Conservation (phyloP, 2,113 vertebrate species). For the Onychostruthus taczanowskii region DNA sequence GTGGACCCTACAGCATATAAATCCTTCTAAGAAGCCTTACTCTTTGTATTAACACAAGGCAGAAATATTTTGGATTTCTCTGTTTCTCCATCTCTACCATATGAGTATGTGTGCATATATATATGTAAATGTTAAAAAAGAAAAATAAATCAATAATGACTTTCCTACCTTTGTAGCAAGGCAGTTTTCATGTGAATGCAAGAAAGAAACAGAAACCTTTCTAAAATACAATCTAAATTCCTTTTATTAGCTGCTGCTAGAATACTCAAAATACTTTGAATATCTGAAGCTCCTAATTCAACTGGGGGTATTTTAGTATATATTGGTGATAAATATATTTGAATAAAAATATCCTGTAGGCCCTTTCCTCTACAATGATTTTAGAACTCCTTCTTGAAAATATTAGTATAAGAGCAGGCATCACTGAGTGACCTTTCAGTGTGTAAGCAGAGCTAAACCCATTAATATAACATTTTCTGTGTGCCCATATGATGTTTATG, state of each 20-base stretch:
- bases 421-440: constrained; percentile 13
- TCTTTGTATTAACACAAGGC: not conserved
- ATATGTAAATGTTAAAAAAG: not conserved
- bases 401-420: not conserved
- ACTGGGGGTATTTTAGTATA: not conserved
- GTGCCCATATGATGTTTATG: not conserved
- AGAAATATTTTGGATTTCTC: not conserved
- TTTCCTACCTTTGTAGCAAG: not conserved
- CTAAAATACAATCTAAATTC: not conserved
- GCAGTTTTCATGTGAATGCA: not conserved
- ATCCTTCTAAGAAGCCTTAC: not conserved
- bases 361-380: not conserved
- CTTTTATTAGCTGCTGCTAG: not conserved
- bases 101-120: no score
- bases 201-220: not conserved
- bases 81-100: not conserved
- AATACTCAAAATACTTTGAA: not conserved
- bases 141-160: not conserved
- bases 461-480: not conserved
- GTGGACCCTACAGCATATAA: not conserved
- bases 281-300: not conserved
- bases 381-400: constrained; percentile 7
- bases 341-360: not conserved
- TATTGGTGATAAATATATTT: not conserved
- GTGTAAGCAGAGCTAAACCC: not conserved